phyloP scores from a whole-genome alignment of 92 coral and sea anemone genomes.

The Actinernus sp. region DNA sequence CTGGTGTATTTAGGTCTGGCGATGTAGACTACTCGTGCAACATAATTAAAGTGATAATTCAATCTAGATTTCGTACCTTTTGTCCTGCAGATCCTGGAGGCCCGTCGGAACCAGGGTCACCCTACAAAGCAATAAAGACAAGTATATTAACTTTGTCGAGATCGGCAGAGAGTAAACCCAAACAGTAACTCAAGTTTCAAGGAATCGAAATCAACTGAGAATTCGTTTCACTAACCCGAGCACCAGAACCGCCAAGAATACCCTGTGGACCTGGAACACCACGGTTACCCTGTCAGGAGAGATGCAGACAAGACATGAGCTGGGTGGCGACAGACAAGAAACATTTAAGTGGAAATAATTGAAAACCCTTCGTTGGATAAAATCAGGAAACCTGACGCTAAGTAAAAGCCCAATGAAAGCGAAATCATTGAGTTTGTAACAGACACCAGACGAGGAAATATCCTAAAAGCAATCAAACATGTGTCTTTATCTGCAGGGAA shows the following conservation, averaged over 20 bases:
- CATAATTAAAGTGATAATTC: too few species aligned
- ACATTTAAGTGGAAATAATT: too few species aligned
- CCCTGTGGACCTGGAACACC: conserved; percentile 77
- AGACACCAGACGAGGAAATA: neutral
- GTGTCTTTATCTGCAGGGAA: too few species aligned
- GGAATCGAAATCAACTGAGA: too few species aligned
- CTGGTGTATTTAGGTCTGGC: too few species aligned
- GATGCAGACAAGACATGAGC: neutral
- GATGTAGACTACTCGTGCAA: too few species aligned
- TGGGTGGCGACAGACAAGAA: neutral
- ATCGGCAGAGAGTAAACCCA: too few species aligned
- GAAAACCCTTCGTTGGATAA: too few species aligned
- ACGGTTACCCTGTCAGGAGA: conserved; percentile 60
- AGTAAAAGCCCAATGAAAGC: neutral
- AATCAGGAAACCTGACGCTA: too few species aligned
- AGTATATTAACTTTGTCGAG: neutral
- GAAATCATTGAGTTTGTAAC: neutral
- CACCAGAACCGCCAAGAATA: conserved; percentile 54
- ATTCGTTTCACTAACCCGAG: conserved; percentile 59
- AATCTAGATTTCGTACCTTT: too few species aligned
- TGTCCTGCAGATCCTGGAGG: conserved; percentile 39
- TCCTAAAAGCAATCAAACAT: too few species aligned
- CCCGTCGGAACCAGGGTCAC: conserved; percentile 46
- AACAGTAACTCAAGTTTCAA: too few species aligned
- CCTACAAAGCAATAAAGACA: neutral